Base-by-base conservation (phyloP, 2,113 vertebrate genomes). In the Crotophaga sulcirostris region DNA sequence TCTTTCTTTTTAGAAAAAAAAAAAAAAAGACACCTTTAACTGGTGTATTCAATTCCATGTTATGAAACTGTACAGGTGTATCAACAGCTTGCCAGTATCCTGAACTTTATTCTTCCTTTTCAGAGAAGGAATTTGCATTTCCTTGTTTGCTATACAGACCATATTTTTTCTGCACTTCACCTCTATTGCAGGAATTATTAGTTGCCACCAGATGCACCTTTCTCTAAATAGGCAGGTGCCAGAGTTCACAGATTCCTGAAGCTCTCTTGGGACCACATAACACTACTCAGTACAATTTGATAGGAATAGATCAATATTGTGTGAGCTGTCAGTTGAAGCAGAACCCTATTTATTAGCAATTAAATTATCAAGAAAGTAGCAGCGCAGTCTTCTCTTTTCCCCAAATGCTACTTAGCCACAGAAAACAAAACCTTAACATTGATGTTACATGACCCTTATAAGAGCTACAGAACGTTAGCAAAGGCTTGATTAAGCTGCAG, bases 401-500 rank as follows among this genome's bases (percentile, higher is more conserved):
- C 6, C 7, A 87, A 91, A 80, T 13, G 20, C 34, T 44, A 5
- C 29, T 68, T 14, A 25, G 49, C 8, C 63, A 54, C 26, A 42
- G 13, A 60, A 51, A n/a, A n/a, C 51, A 66, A 56, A 64, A 28
- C n/a, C n/a, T n/a, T n/a, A n/a, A n/a, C 20, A 13, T 1, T 6
- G 16, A n/a, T 16, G 7, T 14, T 51, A 33, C 24, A 29, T 9
- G 23, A n/a, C 13, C 34, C 40, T 13, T 2, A 11, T 8, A 18
- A 83, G 26, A 44, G 17, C 17, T 34, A 33, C 0, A 0, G 11
- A 29, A 11, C 10, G 3, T 40, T n/a, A 72, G 42, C 29, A 36
- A 28, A 13, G 25, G 28, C 44, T 74, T 31, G 29, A 60, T 38
- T 40, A 44, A 33, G 12, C 29, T 2, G 4, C 10, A 9, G 64